Evolutionary conservation across 2,797 vertebrate genomes (phyloP).

Genomic region (Liparis tanakae): DNA sequence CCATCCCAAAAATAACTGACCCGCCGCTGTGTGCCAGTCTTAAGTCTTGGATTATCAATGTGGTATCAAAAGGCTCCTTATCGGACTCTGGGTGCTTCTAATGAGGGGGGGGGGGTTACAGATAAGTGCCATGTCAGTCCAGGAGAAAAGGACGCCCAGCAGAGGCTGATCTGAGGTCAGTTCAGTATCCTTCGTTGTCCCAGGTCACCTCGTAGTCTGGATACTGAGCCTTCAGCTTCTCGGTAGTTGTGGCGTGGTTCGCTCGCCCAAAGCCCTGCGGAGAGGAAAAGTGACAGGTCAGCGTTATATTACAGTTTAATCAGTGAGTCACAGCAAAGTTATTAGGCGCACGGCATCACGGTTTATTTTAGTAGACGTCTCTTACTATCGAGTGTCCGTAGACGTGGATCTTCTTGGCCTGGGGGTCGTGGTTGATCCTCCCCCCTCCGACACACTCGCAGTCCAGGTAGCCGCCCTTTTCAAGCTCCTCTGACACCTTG

Average conservation of each 20-base stretch:
- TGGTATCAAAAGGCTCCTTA: background rate
- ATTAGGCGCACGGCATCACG: too few species aligned
- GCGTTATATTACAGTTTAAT: background rate
- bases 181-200: conserved; percentile 94
- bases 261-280: conserved; percentile 92
- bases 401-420: conserved; percentile 90
- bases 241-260: conserved; percentile 87
- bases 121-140: conserved; percentile 25
- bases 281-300: background rate
- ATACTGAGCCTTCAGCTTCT: conserved; percentile 89
- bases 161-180: background rate
- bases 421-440: conserved; percentile 88
- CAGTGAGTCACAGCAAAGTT: background rate
- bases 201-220: conserved; percentile 93
- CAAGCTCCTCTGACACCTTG: conserved; percentile 86
- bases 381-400: conserved; percentile 96
- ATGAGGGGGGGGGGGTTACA: background rate
- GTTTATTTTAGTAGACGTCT: background rate
- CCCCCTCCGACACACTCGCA: conserved; percentile 95
- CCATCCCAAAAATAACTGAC: background rate
- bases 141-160: background rate
- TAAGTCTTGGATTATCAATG: background rate
- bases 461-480: conserved; percentile 81
- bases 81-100: background rate
- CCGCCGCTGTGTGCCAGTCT: background rate